These are phyloP conservation scores for Coronaproctus castanopsis DNA, from an alignment of 2,888 invertebrate species.

Conservation along the genomic window DNA sequence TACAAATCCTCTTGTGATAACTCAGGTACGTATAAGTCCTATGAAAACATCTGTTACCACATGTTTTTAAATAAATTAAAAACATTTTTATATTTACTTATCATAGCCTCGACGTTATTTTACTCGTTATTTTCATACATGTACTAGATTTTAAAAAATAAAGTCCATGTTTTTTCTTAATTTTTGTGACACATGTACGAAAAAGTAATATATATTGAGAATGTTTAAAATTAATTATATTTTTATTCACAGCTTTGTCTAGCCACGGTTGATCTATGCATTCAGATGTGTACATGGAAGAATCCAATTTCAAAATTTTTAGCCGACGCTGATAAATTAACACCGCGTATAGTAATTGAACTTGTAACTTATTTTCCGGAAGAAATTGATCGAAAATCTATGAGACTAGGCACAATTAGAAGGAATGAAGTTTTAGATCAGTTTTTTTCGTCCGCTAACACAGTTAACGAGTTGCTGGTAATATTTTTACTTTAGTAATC, in stretches of 20 bases:
- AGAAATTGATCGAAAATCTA: slow-evolving; percentile 64
- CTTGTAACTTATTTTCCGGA: slow-evolving; percentile 86
- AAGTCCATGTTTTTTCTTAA: too few relatives aligned
- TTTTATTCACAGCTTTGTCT: slow-evolving; percentile 54
- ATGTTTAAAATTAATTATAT: too few relatives aligned
- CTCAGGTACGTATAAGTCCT: slow-evolving; percentile 43
- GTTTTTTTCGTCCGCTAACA: slow-evolving; percentile 49
- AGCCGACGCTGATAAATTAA: slow-evolving; percentile 40
- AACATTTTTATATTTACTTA: too few relatives aligned
- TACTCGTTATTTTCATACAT: not conserved
- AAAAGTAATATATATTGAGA: too few relatives aligned
- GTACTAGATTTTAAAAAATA: too few relatives aligned
- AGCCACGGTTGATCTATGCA: slow-evolving; percentile 77
- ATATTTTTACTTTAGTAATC: too few relatives aligned
- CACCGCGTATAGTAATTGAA: slow-evolving; percentile 63
- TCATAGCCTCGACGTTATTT: too few relatives aligned
- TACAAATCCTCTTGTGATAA: slow-evolving; percentile 66
- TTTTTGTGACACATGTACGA: too few relatives aligned
- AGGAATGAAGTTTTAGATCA: slow-evolving; percentile 65
- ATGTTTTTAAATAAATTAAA: too few relatives aligned
- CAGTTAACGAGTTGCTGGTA: slow-evolving; percentile 57
- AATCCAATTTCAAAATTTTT: slow-evolving; percentile 70
- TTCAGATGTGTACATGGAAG: slow-evolving; percentile 86
- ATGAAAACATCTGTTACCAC: too few relatives aligned
- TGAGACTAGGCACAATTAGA: slow-evolving; percentile 74